Evolutionary conservation across 2,797 vertebrate genomes (phyloP).

Genomic region (Glossophaga mutica): DNA sequence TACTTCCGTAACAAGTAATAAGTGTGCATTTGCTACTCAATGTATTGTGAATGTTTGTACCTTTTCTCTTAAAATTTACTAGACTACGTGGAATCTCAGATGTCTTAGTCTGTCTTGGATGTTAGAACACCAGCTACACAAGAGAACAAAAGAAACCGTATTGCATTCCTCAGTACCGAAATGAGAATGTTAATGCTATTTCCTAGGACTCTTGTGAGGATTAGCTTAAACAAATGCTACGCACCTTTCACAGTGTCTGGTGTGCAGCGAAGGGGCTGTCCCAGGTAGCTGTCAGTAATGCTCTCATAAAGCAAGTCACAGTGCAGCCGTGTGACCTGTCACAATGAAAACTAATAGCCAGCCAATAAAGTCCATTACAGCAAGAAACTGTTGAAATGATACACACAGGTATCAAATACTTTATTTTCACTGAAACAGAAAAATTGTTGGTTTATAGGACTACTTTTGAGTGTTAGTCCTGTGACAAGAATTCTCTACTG

Average conservation of each 20-base stretch:
- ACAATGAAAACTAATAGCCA: not conserved
- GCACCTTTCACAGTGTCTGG: not conserved
- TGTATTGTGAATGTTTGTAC: not conserved
- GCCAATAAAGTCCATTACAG: not conserved
- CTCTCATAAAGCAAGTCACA: not conserved
- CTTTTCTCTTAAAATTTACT: not conserved
- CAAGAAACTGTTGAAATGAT: not conserved
- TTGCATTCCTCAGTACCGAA: not conserved
- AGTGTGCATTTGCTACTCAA: not conserved
- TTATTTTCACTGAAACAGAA: not conserved
- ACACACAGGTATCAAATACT: not conserved
- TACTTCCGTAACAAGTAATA: not conserved
- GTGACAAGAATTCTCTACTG: not conserved
- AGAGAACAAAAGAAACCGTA: not conserved
- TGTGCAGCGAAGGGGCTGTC: not conserved
- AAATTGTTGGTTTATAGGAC: not conserved
- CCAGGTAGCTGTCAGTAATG: not conserved
- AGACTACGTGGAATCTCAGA: not conserved
- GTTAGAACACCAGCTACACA: not conserved
- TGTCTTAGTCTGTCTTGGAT: not conserved
- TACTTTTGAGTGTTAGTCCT: not conserved
- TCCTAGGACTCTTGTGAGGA: not conserved
- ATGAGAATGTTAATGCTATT: not conserved
- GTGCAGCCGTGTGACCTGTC: not conserved
- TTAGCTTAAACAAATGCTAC: not conserved